Percentiles rank a stretch among this genome's conserved stretches.
phyloP scores from a whole-genome alignment of 2,888 invertebrate species.

The Eupithecia subfuscata region DNA sequence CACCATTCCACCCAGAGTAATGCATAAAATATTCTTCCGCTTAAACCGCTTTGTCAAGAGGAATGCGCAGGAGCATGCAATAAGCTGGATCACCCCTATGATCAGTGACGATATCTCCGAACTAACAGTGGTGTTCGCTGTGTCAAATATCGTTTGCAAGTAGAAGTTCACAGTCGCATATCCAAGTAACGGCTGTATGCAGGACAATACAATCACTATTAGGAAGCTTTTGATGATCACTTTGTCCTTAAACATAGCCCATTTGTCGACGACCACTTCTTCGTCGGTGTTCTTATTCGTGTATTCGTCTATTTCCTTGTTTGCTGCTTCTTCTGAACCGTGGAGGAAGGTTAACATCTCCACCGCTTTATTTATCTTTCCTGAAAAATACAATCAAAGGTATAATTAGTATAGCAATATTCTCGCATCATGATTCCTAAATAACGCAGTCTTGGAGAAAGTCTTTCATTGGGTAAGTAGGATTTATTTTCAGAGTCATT shows the following conservation, averaged over 20 bases:
- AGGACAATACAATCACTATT: conserved; percentile 45
- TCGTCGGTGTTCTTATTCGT: conserved; percentile 2
- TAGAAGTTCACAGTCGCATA: conserved; percentile 56
- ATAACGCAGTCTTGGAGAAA: background rate
- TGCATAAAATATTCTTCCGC: conserved; percentile 51
- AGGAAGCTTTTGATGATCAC: conserved; percentile 49
- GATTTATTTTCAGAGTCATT: background rate
- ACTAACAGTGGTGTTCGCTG: conserved; percentile 52
- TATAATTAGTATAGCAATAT: background rate
- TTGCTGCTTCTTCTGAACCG: conserved; percentile 44
- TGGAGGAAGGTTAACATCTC: conserved; percentile 47
- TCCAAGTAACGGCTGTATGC: conserved; percentile 47
- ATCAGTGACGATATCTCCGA: conserved; percentile 57
- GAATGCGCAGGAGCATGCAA: conserved; percentile 50
- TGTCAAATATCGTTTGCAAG: conserved; percentile 57
- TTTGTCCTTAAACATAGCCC: conserved; percentile 45
- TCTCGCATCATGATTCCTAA: background rate
- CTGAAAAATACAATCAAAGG: conserved; percentile 18
- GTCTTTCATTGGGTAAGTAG: background rate
- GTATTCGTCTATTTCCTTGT: conserved; percentile 50
- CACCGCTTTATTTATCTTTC: conserved; percentile 33
- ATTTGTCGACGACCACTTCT: conserved; percentile 17
- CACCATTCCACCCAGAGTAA: conserved; percentile 48
- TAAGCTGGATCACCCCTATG: conserved; percentile 55
- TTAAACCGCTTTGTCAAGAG: conserved; percentile 51